Percentiles rank a stretch among this genome's conserved stretches.
These are phyloP conservation scores for Enteromius mattozi DNA, from an alignment of 2,797 vertebrate species.

Conservation along the genomic window DNA sequence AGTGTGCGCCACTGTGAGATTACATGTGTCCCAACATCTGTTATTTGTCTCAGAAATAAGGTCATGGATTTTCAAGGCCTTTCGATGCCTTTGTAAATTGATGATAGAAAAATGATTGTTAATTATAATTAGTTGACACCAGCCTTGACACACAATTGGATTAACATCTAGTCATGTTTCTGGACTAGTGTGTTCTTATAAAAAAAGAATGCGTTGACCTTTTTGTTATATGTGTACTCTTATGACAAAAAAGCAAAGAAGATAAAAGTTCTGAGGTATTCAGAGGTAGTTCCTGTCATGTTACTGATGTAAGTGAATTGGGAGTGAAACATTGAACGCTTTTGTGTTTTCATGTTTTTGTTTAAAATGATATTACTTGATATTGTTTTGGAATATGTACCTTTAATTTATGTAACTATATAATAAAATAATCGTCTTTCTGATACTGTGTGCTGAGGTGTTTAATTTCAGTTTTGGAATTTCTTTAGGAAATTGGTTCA, in stretches of 20 bases:
- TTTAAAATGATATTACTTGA: not conserved
- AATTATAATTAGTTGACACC: slow-evolving; percentile 7
- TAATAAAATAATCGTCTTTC: not conserved
- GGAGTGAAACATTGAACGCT: not conserved
- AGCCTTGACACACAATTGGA: slow-evolving; percentile 1
- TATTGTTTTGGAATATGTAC: slow-evolving; percentile 34
- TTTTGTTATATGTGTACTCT: slow-evolving; percentile 39
- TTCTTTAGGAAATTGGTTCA: not conserved
- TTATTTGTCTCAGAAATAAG: not conserved
- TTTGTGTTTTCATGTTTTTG: slow-evolving; percentile 29
- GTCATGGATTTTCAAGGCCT: not conserved
- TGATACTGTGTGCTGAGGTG: not conserved
- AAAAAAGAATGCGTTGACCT: not conserved
- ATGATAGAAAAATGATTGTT: not conserved
- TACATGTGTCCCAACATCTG: not conserved
- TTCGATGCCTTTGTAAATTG: slow-evolving; percentile 1
- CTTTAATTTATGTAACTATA: slow-evolving; percentile 28
- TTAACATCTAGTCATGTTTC: slow-evolving; percentile 19
- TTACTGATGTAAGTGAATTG: not conserved
- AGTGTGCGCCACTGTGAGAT: slow-evolving; percentile 5
- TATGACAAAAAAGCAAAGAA: slow-evolving; percentile 12
- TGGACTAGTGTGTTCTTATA: not conserved
- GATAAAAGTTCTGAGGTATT: not conserved
- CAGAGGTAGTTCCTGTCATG: not conserved
- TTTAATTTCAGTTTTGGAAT: not conserved